Evolutionary conservation across 2,113 vertebrate genomes (phyloP).

Genomic region (Xiphophorus hellerii): DNA sequence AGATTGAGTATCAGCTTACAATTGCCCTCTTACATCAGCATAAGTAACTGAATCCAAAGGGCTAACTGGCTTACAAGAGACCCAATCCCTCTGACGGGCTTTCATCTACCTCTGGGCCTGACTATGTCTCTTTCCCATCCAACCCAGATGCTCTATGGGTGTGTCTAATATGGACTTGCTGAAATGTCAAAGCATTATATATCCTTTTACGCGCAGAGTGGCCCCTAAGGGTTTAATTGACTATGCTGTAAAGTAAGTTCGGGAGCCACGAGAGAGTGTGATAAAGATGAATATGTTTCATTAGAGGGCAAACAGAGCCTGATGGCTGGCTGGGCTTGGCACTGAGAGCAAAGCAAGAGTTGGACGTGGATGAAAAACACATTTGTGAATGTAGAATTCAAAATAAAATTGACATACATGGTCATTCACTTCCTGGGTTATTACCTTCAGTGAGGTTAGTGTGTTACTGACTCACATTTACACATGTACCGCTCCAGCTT

Average conservation of each 20-base stretch:
- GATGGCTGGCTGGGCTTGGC: slow-evolving; percentile 76
- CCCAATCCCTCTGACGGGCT: slow-evolving; percentile 74
- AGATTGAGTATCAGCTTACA: slow-evolving; percentile 73
- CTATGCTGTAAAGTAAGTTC: slow-evolving; percentile 81
- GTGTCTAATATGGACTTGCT: slow-evolving; percentile 76
- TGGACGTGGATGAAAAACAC: slow-evolving; percentile 65
- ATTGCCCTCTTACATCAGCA: slow-evolving; percentile 75
- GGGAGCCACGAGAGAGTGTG: slow-evolving; percentile 77
- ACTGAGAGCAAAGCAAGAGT: slow-evolving; percentile 64
- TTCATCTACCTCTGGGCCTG: slow-evolving; percentile 62
- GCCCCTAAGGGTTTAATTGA: slow-evolving; percentile 81
- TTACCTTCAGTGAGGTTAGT: slow-evolving; percentile 61
- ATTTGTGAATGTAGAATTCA: slow-evolving; percentile 48
- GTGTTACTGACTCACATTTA: slow-evolving; percentile 44
- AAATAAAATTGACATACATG: slow-evolving; percentile 15
- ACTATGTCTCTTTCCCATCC: slow-evolving; percentile 67
- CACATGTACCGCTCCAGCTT: slow-evolving; percentile 1
- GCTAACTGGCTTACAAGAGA: slow-evolving; percentile 75
- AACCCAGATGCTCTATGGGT: slow-evolving; percentile 74
- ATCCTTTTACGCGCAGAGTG: slow-evolving; percentile 80
- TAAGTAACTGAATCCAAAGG: slow-evolving; percentile 76
- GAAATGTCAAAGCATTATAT: slow-evolving; percentile 85
- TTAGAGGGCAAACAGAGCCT: slow-evolving; percentile 80
- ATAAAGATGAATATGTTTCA: slow-evolving; percentile 84
- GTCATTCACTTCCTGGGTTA: slow-evolving; percentile 41